Evolutionary conservation across 2,113 vertebrate species (phyloP), one percentile per base, ranked within the genome.

Genomic region (Solea senegalensis): DNA sequence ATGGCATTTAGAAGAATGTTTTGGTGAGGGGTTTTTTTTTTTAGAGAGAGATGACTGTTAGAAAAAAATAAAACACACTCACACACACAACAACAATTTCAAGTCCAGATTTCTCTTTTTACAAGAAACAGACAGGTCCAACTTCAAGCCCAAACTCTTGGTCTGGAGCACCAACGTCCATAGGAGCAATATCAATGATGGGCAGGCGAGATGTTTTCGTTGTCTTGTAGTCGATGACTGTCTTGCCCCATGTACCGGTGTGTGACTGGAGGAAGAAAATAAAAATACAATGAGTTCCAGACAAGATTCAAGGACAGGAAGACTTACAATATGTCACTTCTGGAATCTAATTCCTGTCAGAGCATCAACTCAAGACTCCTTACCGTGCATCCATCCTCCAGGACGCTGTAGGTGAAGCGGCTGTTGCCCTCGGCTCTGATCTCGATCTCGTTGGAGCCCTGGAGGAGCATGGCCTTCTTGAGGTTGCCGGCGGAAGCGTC

Each of bases 341-440:
- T 13, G 45, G 4, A 12, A 14, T 48, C 14, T 12, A 48, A 48
- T 11, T 48, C 11, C 11, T 45, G 44, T 45, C 44, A 45, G 9
- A 48, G 45, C 10, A 48, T 48, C 45, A 48, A 3, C 8, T n/a
- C 4, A 51, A n/a, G 49, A 16, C 4, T 52, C 51, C 7, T 92
- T 90, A 99, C 98, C 95, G 96, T 96, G 97, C 98, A 99, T 82
- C 97, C 95, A 0, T 99, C 98, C 78, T 95, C 93, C 11, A 92
- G 92, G 91, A 97, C 97, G 1, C 93, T 94, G 88, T 98, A 99
- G 87, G 97, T 97, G 94, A 98, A 99, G 86, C 97, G 97, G 87
- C 96, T 98, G 94, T 98, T 98, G 95, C 98, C 98, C 89, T 99
- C 98, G n/a, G 96, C 95, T 92, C 96, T 94, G 93, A 99, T 96